phyloP scores from a whole-genome alignment of 37 sponge, comb jelly and placozoan species.

The Bolinopsis microptera region DNA sequence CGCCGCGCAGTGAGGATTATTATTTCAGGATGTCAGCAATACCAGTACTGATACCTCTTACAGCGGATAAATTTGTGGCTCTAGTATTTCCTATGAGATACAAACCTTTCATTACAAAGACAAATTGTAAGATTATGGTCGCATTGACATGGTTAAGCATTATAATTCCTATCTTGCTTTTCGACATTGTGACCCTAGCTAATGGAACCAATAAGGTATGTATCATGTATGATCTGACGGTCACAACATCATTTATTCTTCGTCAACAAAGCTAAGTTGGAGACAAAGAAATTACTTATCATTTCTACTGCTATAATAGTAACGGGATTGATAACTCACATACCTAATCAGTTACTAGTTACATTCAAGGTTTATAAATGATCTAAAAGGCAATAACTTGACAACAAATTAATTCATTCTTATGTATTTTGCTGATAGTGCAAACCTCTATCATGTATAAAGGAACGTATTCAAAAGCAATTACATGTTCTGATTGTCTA shows the following conservation, averaged over 20 bases:
- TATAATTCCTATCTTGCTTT: not conserved
- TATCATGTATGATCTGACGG: not conserved
- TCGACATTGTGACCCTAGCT: not conserved
- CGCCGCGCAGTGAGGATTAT: too few relatives aligned
- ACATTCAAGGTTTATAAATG: not conserved
- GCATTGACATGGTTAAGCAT: not conserved
- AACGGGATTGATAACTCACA: not conserved
- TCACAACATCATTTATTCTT: too few relatives aligned
- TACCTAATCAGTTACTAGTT: not conserved
- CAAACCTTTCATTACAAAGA: not conserved
- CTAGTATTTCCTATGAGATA: not conserved
- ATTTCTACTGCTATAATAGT: not conserved
- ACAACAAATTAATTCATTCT: too few relatives aligned
- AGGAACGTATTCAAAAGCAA: too few relatives aligned
- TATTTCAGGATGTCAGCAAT: constrained; percentile 23
- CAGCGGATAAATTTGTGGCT: constrained; percentile 18
- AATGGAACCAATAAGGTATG: not conserved
- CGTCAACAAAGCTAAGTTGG: not conserved
- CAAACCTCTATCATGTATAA: too few relatives aligned
- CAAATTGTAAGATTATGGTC: not conserved
- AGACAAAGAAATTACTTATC: not conserved
- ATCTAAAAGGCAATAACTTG: too few relatives aligned
- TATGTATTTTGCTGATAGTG: too few relatives aligned
- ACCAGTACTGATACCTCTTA: constrained; percentile 15
- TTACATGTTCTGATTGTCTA: too few relatives aligned